A percentile compares a stretch with the other conserved stretches of the same genome.
These are phyloP conservation scores for Lepisosteus oculatus DNA, from an alignment of 2,113 vertebrate species.

Conservation along the genomic window DNA sequence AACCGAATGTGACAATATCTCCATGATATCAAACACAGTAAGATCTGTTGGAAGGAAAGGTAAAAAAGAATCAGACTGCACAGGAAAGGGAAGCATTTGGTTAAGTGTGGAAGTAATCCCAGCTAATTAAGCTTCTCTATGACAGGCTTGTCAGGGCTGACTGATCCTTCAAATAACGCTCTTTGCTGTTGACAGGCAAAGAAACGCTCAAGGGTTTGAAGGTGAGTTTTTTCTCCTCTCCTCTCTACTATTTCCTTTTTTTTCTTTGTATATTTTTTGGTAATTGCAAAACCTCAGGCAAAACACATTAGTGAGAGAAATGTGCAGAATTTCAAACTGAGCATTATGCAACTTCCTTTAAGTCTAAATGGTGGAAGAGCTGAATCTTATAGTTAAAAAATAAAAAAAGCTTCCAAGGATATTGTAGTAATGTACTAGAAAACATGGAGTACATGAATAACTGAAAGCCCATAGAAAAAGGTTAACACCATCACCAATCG, in stretches of 20 bases:
- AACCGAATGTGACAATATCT: slow-evolving; percentile 50
- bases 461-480: no score
- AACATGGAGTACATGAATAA: neutral
- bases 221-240: slow-evolving; percentile 46
- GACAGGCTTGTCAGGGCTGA: slow-evolving; percentile 74
- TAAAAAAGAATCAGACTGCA: slow-evolving; percentile 5
- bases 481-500: no score
- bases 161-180: slow-evolving; percentile 69
- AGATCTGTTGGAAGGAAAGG: neutral
- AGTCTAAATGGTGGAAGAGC: slow-evolving; percentile 6
- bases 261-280: slow-evolving; percentile 50
- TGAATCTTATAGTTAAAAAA: slow-evolving; percentile 6
- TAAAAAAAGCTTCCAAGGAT: slow-evolving; percentile 6
- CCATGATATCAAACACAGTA: slow-evolving; percentile 34
- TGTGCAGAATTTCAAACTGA: slow-evolving; percentile 10
- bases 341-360: slow-evolving; percentile 10
- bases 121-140: slow-evolving; percentile 72
- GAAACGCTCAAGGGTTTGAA: slow-evolving; percentile 57
- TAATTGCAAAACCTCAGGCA: slow-evolving; percentile 29
- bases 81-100: slow-evolving; percentile 58
- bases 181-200: slow-evolving; percentile 60
- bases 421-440: neutral
- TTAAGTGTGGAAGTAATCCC: slow-evolving; percentile 72
- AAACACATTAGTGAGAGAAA: slow-evolving; percentile 15
- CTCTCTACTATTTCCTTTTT: slow-evolving; percentile 42